phyloP scores from a whole-genome alignment of 1,140 invertebrate species.

The Oppia nitens region DNA sequence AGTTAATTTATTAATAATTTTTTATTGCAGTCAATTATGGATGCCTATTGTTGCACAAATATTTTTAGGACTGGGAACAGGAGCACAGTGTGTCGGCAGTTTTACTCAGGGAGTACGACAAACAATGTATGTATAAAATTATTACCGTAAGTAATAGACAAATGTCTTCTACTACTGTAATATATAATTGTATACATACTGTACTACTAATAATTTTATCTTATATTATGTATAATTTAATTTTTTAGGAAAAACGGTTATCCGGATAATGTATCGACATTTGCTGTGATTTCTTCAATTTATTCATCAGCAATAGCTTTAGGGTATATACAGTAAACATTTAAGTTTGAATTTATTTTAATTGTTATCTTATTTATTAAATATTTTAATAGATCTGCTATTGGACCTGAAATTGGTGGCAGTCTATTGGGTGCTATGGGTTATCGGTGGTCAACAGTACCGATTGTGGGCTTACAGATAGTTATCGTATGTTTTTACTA shows the following conservation, averaged over 20 bases:
- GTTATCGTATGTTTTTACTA: too few relatives aligned
- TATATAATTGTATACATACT: not conserved
- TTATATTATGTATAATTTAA: not conserved
- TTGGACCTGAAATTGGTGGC: too few relatives aligned
- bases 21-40: not conserved
- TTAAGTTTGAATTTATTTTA: too few relatives aligned
- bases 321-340: too few relatives aligned
- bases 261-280: not conserved
- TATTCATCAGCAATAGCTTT: not conserved
- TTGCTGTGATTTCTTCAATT: not conserved
- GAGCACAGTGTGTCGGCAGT: not conserved
- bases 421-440: too few relatives aligned
- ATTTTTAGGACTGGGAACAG: not conserved
- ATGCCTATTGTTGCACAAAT: not conserved
- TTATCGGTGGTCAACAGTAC: too few relatives aligned
- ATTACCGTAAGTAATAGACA: not conserved
- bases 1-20: not conserved
- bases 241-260: not conserved
- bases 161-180: not conserved
- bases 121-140: not conserved
- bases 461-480: too few relatives aligned
- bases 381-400: too few relatives aligned
- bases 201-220: not conserved
- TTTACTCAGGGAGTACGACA: not conserved
- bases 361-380: too few relatives aligned